These are phyloP conservation scores for Amphilophus citrinellus DNA, from an alignment of 2,113 vertebrate genomes.

Conservation along the genomic window DNA sequence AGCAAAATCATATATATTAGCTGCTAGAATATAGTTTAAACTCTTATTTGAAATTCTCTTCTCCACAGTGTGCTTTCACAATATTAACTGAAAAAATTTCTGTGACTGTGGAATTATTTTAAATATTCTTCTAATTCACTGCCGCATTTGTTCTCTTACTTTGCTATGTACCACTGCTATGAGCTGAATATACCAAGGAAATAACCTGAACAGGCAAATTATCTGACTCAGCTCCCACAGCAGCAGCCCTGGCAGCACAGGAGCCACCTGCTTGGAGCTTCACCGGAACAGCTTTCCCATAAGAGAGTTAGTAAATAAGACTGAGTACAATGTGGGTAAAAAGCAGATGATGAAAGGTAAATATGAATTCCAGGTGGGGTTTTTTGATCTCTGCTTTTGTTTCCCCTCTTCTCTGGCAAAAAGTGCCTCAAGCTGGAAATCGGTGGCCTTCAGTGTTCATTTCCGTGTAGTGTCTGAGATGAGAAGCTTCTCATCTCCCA, in stretches of 20 bases:
- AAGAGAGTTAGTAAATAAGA: conserved; percentile 45
- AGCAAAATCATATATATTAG: neutral
- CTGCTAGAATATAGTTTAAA: conserved; percentile 14
- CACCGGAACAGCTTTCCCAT: conserved; percentile 23
- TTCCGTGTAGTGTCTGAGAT: conserved; percentile 32
- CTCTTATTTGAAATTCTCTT: neutral
- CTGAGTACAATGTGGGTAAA: conserved; percentile 37
- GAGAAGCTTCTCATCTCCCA: conserved; percentile 58
- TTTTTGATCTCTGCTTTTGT: conserved; percentile 48
- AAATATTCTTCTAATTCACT: conserved; percentile 3
- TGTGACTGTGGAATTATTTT: neutral
- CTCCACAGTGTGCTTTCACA: neutral
- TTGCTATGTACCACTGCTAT: conserved; percentile 36
- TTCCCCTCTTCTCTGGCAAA: conserved; percentile 21
- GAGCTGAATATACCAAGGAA: conserved; percentile 45
- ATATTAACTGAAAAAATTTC: neutral
- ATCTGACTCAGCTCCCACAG: conserved; percentile 53
- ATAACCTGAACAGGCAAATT: conserved; percentile 36
- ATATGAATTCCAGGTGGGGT: conserved; percentile 49
- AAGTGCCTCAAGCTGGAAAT: conserved; percentile 17
- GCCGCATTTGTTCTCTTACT: conserved; percentile 4
- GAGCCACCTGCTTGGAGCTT: conserved; percentile 49
- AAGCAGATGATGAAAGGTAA: conserved; percentile 63
- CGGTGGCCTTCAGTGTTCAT: conserved; percentile 26
- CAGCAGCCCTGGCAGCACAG: conserved; percentile 34